A percentile compares a stretch with the other conserved stretches of the same genome.
Conservation (phyloP, 2,888 invertebrate genomes). For the Sinhomidia bicolor region DNA sequence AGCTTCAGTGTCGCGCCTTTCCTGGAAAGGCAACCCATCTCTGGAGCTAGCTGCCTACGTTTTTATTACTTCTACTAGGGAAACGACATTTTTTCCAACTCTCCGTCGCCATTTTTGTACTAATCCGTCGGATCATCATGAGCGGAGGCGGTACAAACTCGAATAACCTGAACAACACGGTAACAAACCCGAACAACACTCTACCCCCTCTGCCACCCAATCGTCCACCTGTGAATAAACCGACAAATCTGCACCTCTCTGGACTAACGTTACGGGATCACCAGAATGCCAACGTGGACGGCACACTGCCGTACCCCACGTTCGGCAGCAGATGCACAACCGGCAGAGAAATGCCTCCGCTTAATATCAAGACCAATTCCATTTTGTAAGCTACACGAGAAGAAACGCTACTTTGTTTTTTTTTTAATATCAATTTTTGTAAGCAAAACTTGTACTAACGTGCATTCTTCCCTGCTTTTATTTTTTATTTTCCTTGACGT, state of each 20-base stretch:
- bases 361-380: slow-evolving; percentile 87
- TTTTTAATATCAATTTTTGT: too few species aligned
- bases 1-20: too few species aligned
- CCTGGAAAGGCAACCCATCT: background rate
- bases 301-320: slow-evolving; percentile 63
- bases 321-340: slow-evolving; percentile 45
- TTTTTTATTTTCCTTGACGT: too few species aligned
- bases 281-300: slow-evolving; percentile 72
- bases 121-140: slow-evolving; percentile 67
- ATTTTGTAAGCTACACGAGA: too few species aligned
- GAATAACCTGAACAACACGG: slow-evolving; percentile 55
- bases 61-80: too few species aligned
- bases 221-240: slow-evolving; percentile 72
- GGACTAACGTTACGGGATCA: slow-evolving; percentile 72
- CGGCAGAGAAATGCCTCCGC: slow-evolving; percentile 74
- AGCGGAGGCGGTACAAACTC: slow-evolving; percentile 66
- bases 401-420: too few species aligned
- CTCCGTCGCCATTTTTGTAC: slow-evolving; percentile 62
- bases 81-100: background rate
- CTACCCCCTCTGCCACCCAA: slow-evolving; percentile 68
- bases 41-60: too few species aligned
- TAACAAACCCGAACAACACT: slow-evolving; percentile 48
- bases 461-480: background rate
- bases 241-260: slow-evolving; percentile 74
- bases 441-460: too few species aligned